These are phyloP conservation scores for Halcyon badia DNA, from an alignment of 2,797 vertebrate species.

Conservation along the genomic window DNA sequence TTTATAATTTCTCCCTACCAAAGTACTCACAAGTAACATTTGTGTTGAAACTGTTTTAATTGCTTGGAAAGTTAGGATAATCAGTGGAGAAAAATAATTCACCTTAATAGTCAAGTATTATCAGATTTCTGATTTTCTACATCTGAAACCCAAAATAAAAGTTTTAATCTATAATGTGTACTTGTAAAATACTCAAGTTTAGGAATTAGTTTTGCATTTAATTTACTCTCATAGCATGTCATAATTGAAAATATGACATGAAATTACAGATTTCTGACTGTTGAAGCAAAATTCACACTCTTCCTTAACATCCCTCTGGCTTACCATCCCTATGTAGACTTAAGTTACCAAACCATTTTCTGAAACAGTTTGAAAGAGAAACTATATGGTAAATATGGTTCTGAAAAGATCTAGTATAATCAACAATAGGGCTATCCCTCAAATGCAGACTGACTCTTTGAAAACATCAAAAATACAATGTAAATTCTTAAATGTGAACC, in stretches of 20 bases:
- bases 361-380: background rate
- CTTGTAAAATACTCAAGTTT: background rate
- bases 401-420: background rate
- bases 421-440: background rate
- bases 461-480: background rate
- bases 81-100: background rate
- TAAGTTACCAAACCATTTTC: background rate
- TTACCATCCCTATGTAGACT: background rate
- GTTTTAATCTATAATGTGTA: background rate
- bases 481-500: background rate
- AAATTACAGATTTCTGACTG: background rate
- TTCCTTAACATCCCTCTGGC: background rate
- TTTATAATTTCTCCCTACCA: background rate
- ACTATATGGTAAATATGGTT: background rate
- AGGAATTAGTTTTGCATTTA: background rate
- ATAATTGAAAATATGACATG: background rate
- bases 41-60: background rate
- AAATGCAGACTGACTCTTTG: background rate
- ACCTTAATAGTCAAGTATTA: background rate
- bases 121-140: background rate
- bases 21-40: background rate
- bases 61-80: background rate
- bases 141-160: conserved; percentile 31
- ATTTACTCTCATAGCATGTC: background rate
- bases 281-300: no score